Evolutionary conservation across 1,140 invertebrate species (phyloP).

Genomic region (Orius insidiosus): DNA sequence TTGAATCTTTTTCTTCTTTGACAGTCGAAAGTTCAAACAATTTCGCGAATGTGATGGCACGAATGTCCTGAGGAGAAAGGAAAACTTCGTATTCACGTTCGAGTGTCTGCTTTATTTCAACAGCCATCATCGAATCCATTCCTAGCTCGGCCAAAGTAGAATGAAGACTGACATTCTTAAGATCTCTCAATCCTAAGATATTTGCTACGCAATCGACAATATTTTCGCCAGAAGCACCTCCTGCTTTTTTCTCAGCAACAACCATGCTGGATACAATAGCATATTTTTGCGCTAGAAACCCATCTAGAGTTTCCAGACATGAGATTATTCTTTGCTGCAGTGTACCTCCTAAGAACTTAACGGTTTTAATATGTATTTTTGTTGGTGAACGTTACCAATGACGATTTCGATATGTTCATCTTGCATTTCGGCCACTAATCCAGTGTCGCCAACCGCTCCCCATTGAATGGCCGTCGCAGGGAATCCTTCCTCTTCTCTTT

Average conservation of each 20-base stretch:
- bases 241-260: slow-evolving; percentile 48
- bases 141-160: slow-evolving; percentile 63
- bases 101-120: slow-evolving; percentile 69
- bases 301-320: slow-evolving; percentile 48
- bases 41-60: slow-evolving; percentile 34
- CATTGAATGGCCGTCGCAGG: slow-evolving; percentile 51
- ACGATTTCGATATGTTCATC: slow-evolving; percentile 58
- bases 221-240: slow-evolving; percentile 34
- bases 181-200: slow-evolving; percentile 37
- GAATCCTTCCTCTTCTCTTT: slow-evolving; percentile 34
- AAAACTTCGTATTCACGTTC: slow-evolving; percentile 66
- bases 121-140: slow-evolving; percentile 66
- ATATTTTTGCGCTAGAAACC: slow-evolving; percentile 44
- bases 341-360: slow-evolving; percentile 45
- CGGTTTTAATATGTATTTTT: slow-evolving; percentile 1
- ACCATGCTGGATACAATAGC: slow-evolving; percentile 63
- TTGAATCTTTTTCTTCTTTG: slow-evolving; percentile 1
- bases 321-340: slow-evolving; percentile 66
- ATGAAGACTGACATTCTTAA: slow-evolving; percentile 38
- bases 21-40: slow-evolving; percentile 28
- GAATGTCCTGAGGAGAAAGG: slow-evolving; percentile 60
- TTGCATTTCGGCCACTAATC: slow-evolving; percentile 61
- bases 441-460: slow-evolving; percentile 51
- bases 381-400: slow-evolving; percentile 27
- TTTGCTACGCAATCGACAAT: slow-evolving; percentile 44